A percentile compares a stretch with the other conserved stretches of the same genome.
These are phyloP conservation scores for Prunella himalayana DNA, from an alignment of 2,113 vertebrate species.

Conservation along the genomic window DNA sequence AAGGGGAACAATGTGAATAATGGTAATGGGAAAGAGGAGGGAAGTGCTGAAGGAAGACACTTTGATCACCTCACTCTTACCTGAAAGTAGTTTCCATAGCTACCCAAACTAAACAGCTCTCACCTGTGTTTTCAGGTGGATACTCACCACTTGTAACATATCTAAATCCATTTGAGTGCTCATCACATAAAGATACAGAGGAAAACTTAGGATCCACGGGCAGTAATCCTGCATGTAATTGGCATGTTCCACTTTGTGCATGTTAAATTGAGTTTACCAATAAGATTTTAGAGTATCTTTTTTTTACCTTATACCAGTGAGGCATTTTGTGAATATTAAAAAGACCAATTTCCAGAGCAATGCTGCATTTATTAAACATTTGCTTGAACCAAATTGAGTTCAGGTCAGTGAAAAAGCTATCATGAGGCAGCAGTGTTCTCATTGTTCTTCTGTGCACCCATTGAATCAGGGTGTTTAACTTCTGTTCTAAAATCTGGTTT, in stretches of 20 bases:
- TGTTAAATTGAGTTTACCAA: not conserved
- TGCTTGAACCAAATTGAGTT: not conserved
- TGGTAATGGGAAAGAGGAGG: not conserved
- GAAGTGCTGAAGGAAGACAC: not conserved
- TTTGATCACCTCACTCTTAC: not conserved
- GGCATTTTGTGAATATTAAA: not conserved
- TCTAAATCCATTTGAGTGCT: not conserved
- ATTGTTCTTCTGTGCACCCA: not conserved
- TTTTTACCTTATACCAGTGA: not conserved
- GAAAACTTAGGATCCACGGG: fast-evolving
- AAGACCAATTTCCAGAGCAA: not conserved
- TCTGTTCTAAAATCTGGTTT: not conserved
- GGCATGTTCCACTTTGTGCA: not conserved
- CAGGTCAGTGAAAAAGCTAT: not conserved
- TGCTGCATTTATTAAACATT: not conserved
- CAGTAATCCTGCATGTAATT: not conserved
- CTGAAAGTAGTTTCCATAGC: not conserved
- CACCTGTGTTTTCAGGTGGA: not conserved
- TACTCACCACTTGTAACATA: not conserved
- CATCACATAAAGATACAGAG: not conserved
- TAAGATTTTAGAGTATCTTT: not conserved
- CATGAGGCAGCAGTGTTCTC: not conserved
- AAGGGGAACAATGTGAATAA: not conserved
- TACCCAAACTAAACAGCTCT: not conserved
- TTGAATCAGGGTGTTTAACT: not conserved